Evolutionary conservation across 2,888 invertebrate species (phyloP).

Genomic region (Pollenia labialis): DNA sequence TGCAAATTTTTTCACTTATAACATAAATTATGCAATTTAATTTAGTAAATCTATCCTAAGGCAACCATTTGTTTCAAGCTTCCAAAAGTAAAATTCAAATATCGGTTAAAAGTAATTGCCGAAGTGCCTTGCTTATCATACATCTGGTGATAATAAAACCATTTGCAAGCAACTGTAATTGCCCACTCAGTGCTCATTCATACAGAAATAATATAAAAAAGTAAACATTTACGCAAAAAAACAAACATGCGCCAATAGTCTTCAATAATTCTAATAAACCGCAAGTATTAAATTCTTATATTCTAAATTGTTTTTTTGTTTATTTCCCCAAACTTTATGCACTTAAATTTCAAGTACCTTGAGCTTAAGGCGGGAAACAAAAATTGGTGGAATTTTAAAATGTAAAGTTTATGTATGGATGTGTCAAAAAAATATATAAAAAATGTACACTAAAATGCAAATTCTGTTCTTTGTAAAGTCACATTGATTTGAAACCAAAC

Average conservation of each 20-base stretch:
- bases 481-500: slow-evolving; percentile 25
- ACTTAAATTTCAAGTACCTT: slow-evolving; percentile 45
- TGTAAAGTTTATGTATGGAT: slow-evolving; percentile 9
- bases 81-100: too few relatives aligned
- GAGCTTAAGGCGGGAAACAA: slow-evolving; percentile 18
- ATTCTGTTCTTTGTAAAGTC: slow-evolving; percentile 37
- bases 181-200: slow-evolving; percentile 30
- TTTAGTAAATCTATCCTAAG: too few relatives aligned
- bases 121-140: background rate
- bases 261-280: slow-evolving; percentile 3
- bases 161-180: slow-evolving; percentile 7
- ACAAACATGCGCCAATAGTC: background rate
- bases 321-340: slow-evolving; percentile 30
- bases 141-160: slow-evolving; percentile 11
- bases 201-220: slow-evolving; percentile 6
- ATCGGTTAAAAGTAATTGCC: background rate
- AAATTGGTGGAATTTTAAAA: slow-evolving; percentile 37
- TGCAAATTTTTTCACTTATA: too few relatives aligned
- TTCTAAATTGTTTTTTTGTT: background rate
- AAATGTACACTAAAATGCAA: slow-evolving; percentile 40
- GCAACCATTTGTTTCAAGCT: too few relatives aligned
- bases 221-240: slow-evolving; percentile 8
- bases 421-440: background rate
- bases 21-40: too few relatives aligned
- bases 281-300: background rate